A percentile compares a stretch with the other conserved stretches of the same genome.
phyloP scores from a whole-genome alignment of 2,888 invertebrate species.

The Pheosia gnoma region DNA sequence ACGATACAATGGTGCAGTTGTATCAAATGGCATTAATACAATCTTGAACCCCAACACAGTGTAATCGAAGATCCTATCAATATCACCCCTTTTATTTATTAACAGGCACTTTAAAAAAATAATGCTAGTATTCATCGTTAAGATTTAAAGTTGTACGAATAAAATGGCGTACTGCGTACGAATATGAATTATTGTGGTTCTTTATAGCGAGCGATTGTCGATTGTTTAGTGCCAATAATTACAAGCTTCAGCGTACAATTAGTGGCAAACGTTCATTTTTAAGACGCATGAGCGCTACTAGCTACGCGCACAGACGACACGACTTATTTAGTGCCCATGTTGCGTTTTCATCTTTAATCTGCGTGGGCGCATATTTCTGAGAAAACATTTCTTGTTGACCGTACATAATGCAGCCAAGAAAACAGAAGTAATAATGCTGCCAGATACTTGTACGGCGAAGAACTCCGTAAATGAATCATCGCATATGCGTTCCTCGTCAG shows the following conservation, averaged over 20 bases:
- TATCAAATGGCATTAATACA: constrained; percentile 8
- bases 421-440: constrained; percentile 82
- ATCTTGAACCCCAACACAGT: constrained; percentile 34
- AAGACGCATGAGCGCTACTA: constrained; percentile 63
- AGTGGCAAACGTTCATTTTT: constrained; percentile 56
- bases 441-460: constrained; percentile 76
- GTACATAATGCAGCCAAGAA: constrained; percentile 79
- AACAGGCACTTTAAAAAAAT: constrained; percentile 25
- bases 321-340: constrained; percentile 81
- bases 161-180: not conserved
- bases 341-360: constrained; percentile 81
- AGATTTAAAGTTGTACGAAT: not conserved
- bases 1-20: constrained; percentile 13
- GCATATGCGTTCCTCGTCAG: constrained; percentile 80
- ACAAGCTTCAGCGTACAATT: constrained; percentile 47
- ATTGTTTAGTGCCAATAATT: constrained; percentile 46
- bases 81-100: constrained; percentile 54
- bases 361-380: constrained; percentile 82
- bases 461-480: constrained; percentile 83
- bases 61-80: constrained; percentile 47
- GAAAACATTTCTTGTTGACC: constrained; percentile 80
- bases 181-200: constrained; percentile 6
- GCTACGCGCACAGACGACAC: constrained; percentile 71
- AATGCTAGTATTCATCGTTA: constrained; percentile 24
- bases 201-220: constrained; percentile 22